Evolutionary conservation across 2,888 invertebrate genomes (phyloP), one percentile per base, ranked within the genome.

Genomic region (Pheosia tremula): DNA sequence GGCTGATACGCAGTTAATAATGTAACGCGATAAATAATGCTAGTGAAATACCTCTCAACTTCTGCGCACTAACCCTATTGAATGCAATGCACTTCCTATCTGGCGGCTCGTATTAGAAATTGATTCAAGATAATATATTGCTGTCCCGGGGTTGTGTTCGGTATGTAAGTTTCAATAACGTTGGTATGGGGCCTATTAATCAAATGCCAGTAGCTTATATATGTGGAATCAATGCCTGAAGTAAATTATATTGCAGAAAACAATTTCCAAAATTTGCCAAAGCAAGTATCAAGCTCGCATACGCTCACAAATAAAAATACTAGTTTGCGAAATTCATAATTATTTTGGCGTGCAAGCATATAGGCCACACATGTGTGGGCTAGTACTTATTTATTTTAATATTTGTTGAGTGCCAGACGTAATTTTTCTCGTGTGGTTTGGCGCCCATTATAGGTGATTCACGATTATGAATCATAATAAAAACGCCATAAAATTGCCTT

Each of bases 391-490:
- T 39, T 78, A 75, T 79, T 83, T 81, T 81, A 74, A 83, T 83
- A 82, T 83, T 82, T 83, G 78, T 79, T 73, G 80, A 83, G 81
- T 77, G 80, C 69, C 72, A 75, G 69, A 75, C 74, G 77, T 85
- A 83, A 81, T 80, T 85, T 87, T 86, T 86, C 77, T 83, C 79
- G 74, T 84, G 80, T 76, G 76, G 78, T 75, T 78, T 75, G 74
- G 75, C 69, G 55, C 67, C 84, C 87, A 85, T 90, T 88, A 89
- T 84, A 83, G 84, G 82, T 90, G 90, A 92, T 93, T 90, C 88
- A 91, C 86, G 89, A 88, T 90, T 88, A 89, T 91, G 90, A 87
- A 88, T 91, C 91, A 92, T 89, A 91, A 92, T 93, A 93, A 93
- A 93, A 93, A 85, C 73, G 83, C 87, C 80, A 92, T 93, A 89